Percentiles rank a stretch among this genome's conserved stretches.
Conservation (phyloP, 1,140 invertebrate genomes). For the Ridgeia piscesae region DNA sequence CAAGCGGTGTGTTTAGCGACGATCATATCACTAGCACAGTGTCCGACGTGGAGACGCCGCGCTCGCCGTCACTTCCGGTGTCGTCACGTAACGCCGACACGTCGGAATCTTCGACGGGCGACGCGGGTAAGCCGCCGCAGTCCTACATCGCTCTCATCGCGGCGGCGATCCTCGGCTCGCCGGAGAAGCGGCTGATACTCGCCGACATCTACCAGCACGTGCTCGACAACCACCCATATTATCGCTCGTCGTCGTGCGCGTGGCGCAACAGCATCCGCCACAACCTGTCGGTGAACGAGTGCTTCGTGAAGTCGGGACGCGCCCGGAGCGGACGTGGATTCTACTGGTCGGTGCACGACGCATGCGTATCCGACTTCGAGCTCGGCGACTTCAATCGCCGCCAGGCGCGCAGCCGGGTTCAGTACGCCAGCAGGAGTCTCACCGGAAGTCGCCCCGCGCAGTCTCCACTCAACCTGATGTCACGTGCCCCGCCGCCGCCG, state of each 20-base stretch:
- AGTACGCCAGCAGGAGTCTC: not conserved
- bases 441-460: not conserved
- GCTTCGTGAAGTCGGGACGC: slow-evolving; percentile 61
- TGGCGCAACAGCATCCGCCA: slow-evolving; percentile 52
- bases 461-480: not conserved
- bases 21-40: not conserved
- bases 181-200: slow-evolving; percentile 53
- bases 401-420: slow-evolving; percentile 73
- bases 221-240: slow-evolving; percentile 73
- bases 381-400: slow-evolving; percentile 86
- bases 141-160: slow-evolving; percentile 58
- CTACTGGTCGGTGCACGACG: slow-evolving; percentile 93
- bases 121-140: slow-evolving; percentile 55
- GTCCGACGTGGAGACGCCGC: not conserved
- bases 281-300: slow-evolving; percentile 44
- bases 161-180: slow-evolving; percentile 54
- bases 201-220: slow-evolving; percentile 55
- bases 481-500: too few species aligned
- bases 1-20: not conserved
- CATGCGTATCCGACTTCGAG: slow-evolving; percentile 93
- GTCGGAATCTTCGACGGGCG: slow-evolving; percentile 27
- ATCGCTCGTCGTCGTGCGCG: slow-evolving; percentile 47
- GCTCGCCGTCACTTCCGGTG: not conserved
- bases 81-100: not conserved
- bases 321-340: slow-evolving; percentile 54